Evolutionary conservation across 2,797 vertebrate genomes (phyloP).

Genomic region (Tokudaia tokunoshimensis): DNA sequence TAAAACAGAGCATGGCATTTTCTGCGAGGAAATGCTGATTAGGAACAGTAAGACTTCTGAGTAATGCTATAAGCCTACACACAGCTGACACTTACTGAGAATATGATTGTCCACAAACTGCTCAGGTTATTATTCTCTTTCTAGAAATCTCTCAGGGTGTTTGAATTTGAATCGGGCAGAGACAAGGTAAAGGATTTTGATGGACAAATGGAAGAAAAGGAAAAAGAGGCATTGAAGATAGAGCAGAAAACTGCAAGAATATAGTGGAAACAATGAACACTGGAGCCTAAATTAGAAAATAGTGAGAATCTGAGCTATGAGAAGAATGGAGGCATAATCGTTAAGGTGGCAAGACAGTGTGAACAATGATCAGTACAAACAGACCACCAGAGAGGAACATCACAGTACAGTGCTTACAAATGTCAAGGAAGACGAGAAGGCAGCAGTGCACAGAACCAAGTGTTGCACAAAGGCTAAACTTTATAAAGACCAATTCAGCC

Average conservation of each 20-base stretch:
- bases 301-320: background rate
- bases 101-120: background rate
- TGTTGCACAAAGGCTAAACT: conserved; percentile 3
- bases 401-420: conserved; percentile 20
- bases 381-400: background rate
- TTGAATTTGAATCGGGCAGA: background rate
- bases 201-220: background rate
- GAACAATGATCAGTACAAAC: background rate
- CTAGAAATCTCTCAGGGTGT: background rate
- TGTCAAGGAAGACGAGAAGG: conserved; percentile 40
- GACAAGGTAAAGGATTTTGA: conserved; percentile 2
- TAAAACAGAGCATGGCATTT: background rate
- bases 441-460: background rate
- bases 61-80: background rate
- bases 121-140: background rate
- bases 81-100: background rate
- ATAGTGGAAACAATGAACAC: background rate
- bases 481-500: conserved; percentile 8
- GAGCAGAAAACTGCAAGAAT: conserved; percentile 25
- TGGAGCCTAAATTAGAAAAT: background rate
- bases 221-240: background rate
- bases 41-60: background rate
- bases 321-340: background rate
- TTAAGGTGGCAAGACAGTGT: background rate
- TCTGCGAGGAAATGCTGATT: background rate